Evolutionary conservation across 2,113 vertebrate genomes (phyloP), one percentile per base, ranked within the genome.

Genomic region (Lichenostomus cassidix): DNA sequence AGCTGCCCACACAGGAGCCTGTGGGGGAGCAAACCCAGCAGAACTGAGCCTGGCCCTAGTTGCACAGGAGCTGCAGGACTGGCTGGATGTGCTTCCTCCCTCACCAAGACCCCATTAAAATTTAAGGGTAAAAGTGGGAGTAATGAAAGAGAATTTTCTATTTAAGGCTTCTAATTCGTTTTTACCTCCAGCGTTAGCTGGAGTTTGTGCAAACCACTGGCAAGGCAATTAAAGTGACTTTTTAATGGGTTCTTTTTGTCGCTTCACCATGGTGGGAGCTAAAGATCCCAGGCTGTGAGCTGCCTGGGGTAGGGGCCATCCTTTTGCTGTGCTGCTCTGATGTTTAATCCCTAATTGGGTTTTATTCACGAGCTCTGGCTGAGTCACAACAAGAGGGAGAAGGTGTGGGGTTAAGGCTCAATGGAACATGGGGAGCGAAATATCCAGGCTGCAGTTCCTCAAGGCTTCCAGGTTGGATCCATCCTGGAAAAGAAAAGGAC

Each of bases 221-320:
- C 62, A 50, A 71, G 75, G 89, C 75, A 85, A 82, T 90, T 90
- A 71, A 76, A 65, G 53, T 13, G 71, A 10, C 41, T 90, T 90
- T 83, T 85, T 90, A 83, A 73, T 59, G 91, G 50, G 44, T 60
- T 94, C 35, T 85, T 94, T 93, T 86, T 83, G 71, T 92, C 3
- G 0, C 39, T 86, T 67, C 70, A 20, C 49, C 50, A 1, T 10
- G 39, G 69, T 55, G 67, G 71, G 52, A 92, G 77, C 77, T 84
- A 4, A 69, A 65, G 81, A 87, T 70, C 28, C 59, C 84, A 46
- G 73, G 41, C 83, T 89, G 73, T 67, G 92, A 92, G 68, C 81
- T 87, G 81, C 56, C 70, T 65, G 69, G 55, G 58, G 73, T 58
- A 27, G 81, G 35, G 81, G 5, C 77, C 81, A 25, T 77, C 77